Conservation (phyloP, 2,888 invertebrate species). For the Lasioglossum morio region DNA sequence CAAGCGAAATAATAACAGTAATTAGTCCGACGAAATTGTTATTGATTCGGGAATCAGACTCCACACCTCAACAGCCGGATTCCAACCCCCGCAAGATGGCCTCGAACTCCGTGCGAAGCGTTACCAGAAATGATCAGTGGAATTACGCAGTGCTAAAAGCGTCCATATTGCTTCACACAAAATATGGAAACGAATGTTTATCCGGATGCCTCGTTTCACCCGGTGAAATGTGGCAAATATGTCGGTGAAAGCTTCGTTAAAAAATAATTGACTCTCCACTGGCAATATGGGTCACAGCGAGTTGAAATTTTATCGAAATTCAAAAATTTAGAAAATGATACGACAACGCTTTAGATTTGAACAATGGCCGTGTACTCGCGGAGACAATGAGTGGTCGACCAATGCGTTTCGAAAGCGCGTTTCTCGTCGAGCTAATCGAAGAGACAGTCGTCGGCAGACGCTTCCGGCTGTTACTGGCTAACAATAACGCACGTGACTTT, state of each 20-base stretch:
- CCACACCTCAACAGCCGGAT: not conserved
- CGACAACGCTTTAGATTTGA: not conserved
- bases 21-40: not conserved
- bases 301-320: not conserved
- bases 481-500: conserved; percentile 8
- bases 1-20: not conserved
- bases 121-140: not conserved
- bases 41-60: not conserved
- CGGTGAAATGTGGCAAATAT: not conserved
- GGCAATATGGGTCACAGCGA: not conserved
- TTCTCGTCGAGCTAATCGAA: not conserved
- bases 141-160: not conserved
- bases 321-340: not conserved
- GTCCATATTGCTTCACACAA: not conserved
- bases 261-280: not conserved
- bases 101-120: not conserved
- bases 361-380: not conserved
- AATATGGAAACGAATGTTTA: not conserved
- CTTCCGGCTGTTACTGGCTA: not conserved
- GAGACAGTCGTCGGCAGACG: not conserved
- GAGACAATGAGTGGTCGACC: not conserved
- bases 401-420: not conserved
- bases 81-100: not conserved
- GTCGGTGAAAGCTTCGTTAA: too few relatives aligned
- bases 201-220: not conserved